Base-by-base conservation (phyloP, 2,797 vertebrate genomes). In the Helarctos malayanus region DNA sequence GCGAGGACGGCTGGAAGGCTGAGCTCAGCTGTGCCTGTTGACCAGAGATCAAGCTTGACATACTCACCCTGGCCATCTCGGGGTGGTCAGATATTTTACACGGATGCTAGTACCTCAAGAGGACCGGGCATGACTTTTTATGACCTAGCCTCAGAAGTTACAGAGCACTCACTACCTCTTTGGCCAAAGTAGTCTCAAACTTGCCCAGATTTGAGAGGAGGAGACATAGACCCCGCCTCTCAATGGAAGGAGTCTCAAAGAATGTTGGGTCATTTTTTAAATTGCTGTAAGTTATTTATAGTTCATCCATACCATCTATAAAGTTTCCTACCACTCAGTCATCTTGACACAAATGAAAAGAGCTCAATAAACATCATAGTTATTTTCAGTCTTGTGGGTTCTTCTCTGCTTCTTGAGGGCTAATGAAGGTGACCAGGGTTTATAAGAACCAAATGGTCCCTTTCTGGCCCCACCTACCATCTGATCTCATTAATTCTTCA, bases 331-430 rank as follows among this genome's bases (percentile, higher is more conserved):
- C 63, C 12, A 32, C 8, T 57, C 65, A 54, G 59, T 76, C 29
- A 86, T 45, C 69, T 69, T 52, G 35, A 90, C 56, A 12, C n/a
- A 52, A 14, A 57, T 73, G 79, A 79, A 76, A 97, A 86, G 92
- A 38, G 16, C 68, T 38, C 7, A 14, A 35, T 78, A 27, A 92
- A 32, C 21, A n/a, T 23, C 8, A 13, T 5, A 23, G 27, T 80
- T 59, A 68, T 52, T 89, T 61, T 57, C 32, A 23, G 15, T 0
- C 5, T 23, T 38, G 35, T 80, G 35, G 2, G 16, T 32, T 89
- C 38, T 56, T 68, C 32, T 79, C 57, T 90, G 41, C 7, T 92
- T 83, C 88, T 79, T 32, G 18, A 84, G 47, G 10, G 14, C 63
- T 57, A 12, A 45, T 73, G 38, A 57, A 79, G 18, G 15, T 80